These are phyloP conservation scores for Catagonus wagneri DNA, from an alignment of 2,113 vertebrate species.

Conservation along the genomic window DNA sequence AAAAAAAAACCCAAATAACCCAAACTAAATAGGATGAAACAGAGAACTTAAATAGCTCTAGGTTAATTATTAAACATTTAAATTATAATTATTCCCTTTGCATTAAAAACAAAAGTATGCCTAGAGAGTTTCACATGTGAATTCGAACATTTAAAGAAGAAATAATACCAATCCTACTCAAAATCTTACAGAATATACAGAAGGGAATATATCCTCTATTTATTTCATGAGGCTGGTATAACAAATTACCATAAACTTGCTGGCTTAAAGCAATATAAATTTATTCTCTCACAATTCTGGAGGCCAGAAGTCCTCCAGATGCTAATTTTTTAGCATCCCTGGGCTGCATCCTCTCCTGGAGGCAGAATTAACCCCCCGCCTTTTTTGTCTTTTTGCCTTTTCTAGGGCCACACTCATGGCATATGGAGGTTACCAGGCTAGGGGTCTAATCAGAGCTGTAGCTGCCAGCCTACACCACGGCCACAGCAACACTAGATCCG, in stretches of 20 bases:
- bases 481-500: too few species aligned
- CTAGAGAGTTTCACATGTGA: neutral
- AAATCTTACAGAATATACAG: neutral
- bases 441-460: too few species aligned
- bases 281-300: neutral
- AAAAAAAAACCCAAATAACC: neutral
- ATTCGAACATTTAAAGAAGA: neutral
- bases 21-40: constrained; percentile 11
- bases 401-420: too few species aligned
- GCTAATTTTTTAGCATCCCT: neutral
- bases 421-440: too few species aligned
- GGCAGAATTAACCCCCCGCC: too few species aligned
- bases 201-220: neutral
- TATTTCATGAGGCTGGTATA: neutral
- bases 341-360: neutral
- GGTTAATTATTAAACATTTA: neutral
- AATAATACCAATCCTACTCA: neutral
- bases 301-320: neutral
- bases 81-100: neutral
- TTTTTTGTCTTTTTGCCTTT: too few species aligned
- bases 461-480: too few species aligned
- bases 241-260: neutral
- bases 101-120: neutral
- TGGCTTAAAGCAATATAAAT: neutral
- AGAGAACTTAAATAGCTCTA: neutral